Evolutionary conservation across 2,888 invertebrate genomes (phyloP), one percentile per base, ranked within the genome.

Genomic region (Oligia fasciuncula): DNA sequence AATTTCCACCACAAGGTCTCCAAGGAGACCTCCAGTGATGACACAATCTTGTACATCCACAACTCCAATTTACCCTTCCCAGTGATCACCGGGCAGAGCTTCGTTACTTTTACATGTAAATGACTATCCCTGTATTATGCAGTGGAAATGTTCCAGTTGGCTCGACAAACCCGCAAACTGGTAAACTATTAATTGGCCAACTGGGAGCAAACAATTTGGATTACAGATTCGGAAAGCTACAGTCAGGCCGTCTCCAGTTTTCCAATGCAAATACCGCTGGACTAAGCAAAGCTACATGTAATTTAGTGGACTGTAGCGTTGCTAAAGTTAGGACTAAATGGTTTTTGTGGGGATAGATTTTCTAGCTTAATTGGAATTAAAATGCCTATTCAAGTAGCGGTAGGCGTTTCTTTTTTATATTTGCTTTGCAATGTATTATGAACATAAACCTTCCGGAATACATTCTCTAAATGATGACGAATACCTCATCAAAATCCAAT

Each of bases 131-230:
- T 54, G 67, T 84, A 87, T 85, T 85, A 85, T 84, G 77, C 85
- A 85, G 80, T 79, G 73, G 76, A 73, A 80, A 77, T 80, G 79
- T 73, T 83, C 83, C 80, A 81, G 77, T 81, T 79, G 83, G 78
- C 85, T 75, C 78, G 73, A 80, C 89, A 77, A 62, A 73, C 76
- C 80, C 77, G 74, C 88, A 73, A 86, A 87, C 84, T 82, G 68
- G 76, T 79, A 77, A 89, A 88, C 86, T 89, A 89, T 88, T 86
- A 88, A 88, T 88, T 89, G 88, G 75, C 51, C 85, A 79, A 77
- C 83, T 74, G 89, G 83, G 88, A 86, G 54, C 84, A 83, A 88
- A 89, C 84, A 88, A 86, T 88, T 88, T 86, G 86, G 82, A 81
- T 88, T 80, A 84, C 89, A 87, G 86, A 89, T 89, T 89, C 65